Conservation (phyloP, 2,797 vertebrate genomes). For the Synaphobranchus kaupii region DNA sequence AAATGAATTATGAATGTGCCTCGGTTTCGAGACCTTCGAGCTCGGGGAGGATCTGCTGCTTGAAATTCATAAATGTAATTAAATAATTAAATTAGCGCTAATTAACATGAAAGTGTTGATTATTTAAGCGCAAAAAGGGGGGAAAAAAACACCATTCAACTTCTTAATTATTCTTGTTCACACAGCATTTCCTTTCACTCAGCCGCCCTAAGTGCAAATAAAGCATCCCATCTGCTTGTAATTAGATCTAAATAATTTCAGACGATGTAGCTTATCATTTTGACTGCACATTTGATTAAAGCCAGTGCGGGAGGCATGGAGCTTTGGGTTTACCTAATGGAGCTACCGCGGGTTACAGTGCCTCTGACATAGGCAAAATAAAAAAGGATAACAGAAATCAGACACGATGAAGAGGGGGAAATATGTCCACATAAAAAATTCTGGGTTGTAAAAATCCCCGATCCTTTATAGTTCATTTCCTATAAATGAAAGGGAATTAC, state of each 20-base stretch:
- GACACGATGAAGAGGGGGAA: conserved; percentile 21
- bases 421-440: conserved; percentile 35
- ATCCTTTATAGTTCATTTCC: conserved; percentile 84
- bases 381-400: conserved; percentile 16
- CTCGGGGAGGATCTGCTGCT: conserved; percentile 42
- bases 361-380: conserved; percentile 9
- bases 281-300: conserved; percentile 96
- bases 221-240: conserved; percentile 99
- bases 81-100: conserved; percentile 99
- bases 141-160: conserved; percentile 92
- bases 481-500: conserved; percentile 87
- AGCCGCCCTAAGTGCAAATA: conserved; percentile 99
- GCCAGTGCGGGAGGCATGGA: conserved; percentile 51
- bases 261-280: conserved; percentile 97
- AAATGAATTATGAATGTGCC: conserved; percentile 43
- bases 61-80: conserved; percentile 98
- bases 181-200: conserved; percentile 96
- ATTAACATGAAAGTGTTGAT: conserved; percentile 93
- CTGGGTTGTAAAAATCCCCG: conserved; percentile 32
- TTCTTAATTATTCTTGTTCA: conserved; percentile 99
- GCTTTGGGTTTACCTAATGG: conserved; percentile 10
- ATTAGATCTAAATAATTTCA: conserved; percentile 99
- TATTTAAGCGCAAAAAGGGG: conserved; percentile 79
- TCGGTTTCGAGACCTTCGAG: conserved; percentile 26
- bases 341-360: conserved; percentile 9